Evolutionary conservation across 2,113 vertebrate genomes (phyloP).

Genomic region (Saimiri boliviensis): DNA sequence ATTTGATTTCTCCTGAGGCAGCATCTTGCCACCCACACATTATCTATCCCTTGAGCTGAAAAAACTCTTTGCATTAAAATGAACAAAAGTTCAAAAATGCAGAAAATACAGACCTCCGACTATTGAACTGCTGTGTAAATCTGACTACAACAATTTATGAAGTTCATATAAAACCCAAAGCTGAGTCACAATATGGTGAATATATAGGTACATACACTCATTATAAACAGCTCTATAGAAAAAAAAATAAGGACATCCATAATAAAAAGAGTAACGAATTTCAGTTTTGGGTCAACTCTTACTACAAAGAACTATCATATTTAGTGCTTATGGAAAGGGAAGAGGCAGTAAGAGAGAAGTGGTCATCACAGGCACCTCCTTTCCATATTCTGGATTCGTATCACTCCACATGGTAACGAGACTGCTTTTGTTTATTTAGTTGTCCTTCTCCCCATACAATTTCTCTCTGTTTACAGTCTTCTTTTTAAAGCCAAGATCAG

Average conservation of each 20-base stretch:
- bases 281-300: background rate
- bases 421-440: background rate
- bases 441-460: background rate
- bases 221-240: background rate
- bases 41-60: background rate
- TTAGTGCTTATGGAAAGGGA: background rate
- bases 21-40: background rate
- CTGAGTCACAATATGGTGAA: background rate
- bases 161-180: background rate
- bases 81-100: background rate
- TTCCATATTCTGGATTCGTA: background rate
- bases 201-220: background rate
- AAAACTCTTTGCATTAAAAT: slow-evolving; percentile 42
- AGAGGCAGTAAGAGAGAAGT: background rate
- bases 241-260: background rate
- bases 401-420: background rate
- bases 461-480: background rate
- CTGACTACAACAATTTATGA: background rate
- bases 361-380: background rate
- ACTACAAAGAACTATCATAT: background rate
- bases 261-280: background rate
- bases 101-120: slow-evolving; percentile 2
- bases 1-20: slow-evolving; percentile 24
- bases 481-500: background rate
- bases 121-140: background rate